These are phyloP conservation scores for Urocynchramus pylzowi DNA, from an alignment of 2,113 vertebrate genomes.

Conservation along the genomic window DNA sequence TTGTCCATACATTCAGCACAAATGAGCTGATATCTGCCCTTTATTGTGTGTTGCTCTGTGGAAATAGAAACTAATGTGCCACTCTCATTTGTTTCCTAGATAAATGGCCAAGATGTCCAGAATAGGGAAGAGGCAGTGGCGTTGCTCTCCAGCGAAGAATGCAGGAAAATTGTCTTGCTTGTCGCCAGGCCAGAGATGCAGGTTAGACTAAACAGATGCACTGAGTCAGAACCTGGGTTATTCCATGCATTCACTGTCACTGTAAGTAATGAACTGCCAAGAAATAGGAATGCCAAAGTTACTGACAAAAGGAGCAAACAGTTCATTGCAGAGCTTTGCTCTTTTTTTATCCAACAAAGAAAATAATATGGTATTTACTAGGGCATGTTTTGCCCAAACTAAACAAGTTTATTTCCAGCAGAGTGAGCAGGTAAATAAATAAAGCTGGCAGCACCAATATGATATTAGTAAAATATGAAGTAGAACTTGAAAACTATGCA, in stretches of 20 bases:
- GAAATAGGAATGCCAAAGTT: background rate
- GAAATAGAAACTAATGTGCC: conserved; percentile 77
- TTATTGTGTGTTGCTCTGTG: conserved; percentile 74
- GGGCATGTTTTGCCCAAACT: background rate
- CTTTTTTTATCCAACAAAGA: background rate
- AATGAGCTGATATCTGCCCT: conserved; percentile 78
- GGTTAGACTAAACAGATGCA: conserved; percentile 73
- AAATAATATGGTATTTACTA: background rate
- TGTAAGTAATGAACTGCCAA: background rate
- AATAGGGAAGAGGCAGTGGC: conserved; percentile 91
- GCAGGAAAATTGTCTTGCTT: conserved; percentile 86
- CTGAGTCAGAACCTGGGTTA: background rate
- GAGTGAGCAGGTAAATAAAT: background rate
- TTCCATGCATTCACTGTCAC: background rate
- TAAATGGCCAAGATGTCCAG: conserved; percentile 94
- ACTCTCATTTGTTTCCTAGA: conserved; percentile 82
- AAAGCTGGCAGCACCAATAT: background rate
- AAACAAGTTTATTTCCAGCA: background rate
- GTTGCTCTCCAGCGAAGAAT: conserved; percentile 86
- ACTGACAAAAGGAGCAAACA: background rate
- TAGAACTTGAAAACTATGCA: background rate
- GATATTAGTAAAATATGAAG: background rate
- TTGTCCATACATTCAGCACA: conserved; percentile 76
- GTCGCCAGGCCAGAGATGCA: conserved; percentile 90
- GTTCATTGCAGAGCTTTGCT: background rate